Evolutionary conservation across 2,888 invertebrate genomes (phyloP), one percentile per base, ranked within the genome.

Genomic region (Fissipunctia ypsillon): DNA sequence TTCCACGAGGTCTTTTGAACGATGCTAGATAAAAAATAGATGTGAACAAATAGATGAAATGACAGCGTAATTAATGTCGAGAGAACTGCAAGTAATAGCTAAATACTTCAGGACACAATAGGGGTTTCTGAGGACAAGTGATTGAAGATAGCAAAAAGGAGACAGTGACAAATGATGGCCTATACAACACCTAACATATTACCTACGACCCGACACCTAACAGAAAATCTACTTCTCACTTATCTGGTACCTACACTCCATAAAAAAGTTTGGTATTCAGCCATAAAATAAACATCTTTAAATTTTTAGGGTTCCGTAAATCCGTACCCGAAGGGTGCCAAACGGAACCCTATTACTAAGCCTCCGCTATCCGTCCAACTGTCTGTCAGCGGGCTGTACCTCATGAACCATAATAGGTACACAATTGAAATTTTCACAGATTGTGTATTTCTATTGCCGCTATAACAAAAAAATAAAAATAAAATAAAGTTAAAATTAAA

Each of bases 151-250:
- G 69, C 54, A 60, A 61, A 70, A 70, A 74, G 28, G n/a, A 54
- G 79, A 84, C 79, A 73, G 61, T 81, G 81, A 84, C 59, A 78
- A 84, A 84, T 72, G 61, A 68, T 56, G n/a, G 48, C 52, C 66
- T 73, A 69, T 48, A 73, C 68, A 79, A 71, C 60, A 66, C 31
- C 60, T 66, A 63, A 69, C 67, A 69, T 28, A 70, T 66, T 76
- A 76, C 43, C 28, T 7, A 64, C 35, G 28, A 31, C 57, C 22
- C 52, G 50, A 72, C 68, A 65, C n/a, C 45, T 50, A 56, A 73
- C 41, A 25, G 54, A 64, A 67, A 67, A 81, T 80, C 66, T 69
- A n/a, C 14, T 60, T 66, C 57, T 60, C 50, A 64, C 28, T 72
- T 74, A 76, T 71, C 48, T 73, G 35, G 48, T 38, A 64, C n/a